Conservation (phyloP, 2,888 invertebrate genomes). For the Meganola albula region DNA sequence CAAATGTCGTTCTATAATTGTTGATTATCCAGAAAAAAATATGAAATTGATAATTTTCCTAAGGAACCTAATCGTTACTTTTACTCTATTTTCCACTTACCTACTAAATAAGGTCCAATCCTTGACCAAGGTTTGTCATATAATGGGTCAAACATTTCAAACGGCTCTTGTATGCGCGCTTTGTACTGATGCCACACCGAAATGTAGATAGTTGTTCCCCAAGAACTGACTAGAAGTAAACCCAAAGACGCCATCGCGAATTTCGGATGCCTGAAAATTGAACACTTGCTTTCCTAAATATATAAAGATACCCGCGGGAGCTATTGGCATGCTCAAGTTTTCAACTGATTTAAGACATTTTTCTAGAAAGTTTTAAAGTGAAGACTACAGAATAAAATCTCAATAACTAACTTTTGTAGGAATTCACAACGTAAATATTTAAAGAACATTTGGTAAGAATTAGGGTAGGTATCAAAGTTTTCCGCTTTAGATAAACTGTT, state of each 20-base stretch:
- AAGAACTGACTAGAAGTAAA: slow-evolving; percentile 82
- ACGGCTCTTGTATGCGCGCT: slow-evolving; percentile 86
- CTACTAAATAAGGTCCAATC: slow-evolving; percentile 87
- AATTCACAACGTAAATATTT: slow-evolving; percentile 21
- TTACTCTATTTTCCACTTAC: slow-evolving; percentile 74
- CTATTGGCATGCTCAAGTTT: too few species aligned
- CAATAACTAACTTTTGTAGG: too few species aligned
- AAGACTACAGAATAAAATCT: too few species aligned
- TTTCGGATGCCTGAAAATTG: slow-evolving; percentile 76
- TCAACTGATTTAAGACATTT: slow-evolving; percentile 9
- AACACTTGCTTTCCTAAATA: too few species aligned
- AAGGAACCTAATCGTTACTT: too few species aligned
- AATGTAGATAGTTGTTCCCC: slow-evolving; percentile 85
- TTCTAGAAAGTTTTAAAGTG: too few species aligned
- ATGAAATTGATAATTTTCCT: too few species aligned
- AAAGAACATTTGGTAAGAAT: slow-evolving; percentile 15
- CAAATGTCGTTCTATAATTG: too few species aligned
- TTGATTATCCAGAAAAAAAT: too few species aligned
- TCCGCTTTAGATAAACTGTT: slow-evolving; percentile 7
- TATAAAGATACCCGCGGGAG: too few species aligned
- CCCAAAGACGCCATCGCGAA: slow-evolving; percentile 77
- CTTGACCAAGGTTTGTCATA: slow-evolving; percentile 92
- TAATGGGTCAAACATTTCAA: slow-evolving; percentile 88
- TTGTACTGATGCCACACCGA: slow-evolving; percentile 86
- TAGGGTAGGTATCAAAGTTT: slow-evolving; percentile 20